Percentiles rank a stretch among this genome's conserved stretches.
phyloP scores from a whole-genome alignment of 2,888 invertebrate species.

The Eumerus sabulonum region DNA sequence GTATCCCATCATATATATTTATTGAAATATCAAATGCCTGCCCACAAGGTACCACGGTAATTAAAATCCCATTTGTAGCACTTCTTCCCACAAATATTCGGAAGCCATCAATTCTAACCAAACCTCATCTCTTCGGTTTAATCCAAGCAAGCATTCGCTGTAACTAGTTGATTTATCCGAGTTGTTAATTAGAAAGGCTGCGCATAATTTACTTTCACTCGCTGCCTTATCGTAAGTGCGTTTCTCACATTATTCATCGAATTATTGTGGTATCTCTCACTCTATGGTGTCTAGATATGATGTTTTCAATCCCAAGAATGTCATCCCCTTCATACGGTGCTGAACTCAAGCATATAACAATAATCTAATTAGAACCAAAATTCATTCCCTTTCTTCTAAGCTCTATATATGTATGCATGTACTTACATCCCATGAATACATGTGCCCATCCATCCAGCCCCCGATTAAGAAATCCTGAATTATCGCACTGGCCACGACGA shows the following conservation, averaged over 20 bases:
- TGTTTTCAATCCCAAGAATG: conserved; percentile 5
- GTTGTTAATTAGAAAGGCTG: conserved; percentile 50
- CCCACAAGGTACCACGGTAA: conserved; percentile 46
- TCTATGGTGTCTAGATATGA: background rate
- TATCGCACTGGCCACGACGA: conserved; percentile 24
- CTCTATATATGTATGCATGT: conserved; percentile 16
- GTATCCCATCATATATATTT: no score
- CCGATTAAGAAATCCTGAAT: conserved; percentile 24
- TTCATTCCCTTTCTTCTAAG: conserved; percentile 52
- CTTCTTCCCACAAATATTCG: conserved; percentile 54
- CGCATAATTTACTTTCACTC: conserved; percentile 36
- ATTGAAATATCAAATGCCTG: no score
- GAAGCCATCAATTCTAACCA: conserved; percentile 54
- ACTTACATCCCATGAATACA: background rate
- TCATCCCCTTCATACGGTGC: conserved; percentile 25
- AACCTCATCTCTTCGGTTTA: conserved; percentile 32
- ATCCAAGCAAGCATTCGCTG: conserved; percentile 18
- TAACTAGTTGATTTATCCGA: conserved; percentile 63
- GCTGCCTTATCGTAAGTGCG: conserved; percentile 8
- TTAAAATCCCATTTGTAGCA: conserved; percentile 36
- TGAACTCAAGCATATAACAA: conserved; percentile 51
- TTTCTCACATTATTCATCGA: conserved; percentile 64
- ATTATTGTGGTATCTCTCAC: no score
- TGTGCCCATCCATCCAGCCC: background rate
- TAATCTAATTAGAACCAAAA: conserved; percentile 57